These are phyloP conservation scores for Novumbra hubbsi DNA, from an alignment of 2,797 vertebrate species.

Conservation along the genomic window DNA sequence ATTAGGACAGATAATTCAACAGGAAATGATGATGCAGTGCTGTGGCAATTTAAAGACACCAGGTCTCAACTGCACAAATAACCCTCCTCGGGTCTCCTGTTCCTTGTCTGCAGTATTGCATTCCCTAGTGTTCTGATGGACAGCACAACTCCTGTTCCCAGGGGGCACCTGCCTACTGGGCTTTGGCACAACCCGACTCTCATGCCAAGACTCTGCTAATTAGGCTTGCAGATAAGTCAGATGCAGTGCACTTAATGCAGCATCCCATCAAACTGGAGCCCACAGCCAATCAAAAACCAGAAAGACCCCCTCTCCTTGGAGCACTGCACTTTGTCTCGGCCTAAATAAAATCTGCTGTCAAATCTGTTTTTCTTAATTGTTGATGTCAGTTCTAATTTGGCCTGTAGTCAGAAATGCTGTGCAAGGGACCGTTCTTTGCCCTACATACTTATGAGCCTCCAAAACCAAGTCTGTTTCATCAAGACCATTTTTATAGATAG, in stretches of 20 bases:
- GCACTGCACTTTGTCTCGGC: constrained; percentile 22
- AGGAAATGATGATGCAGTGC: background rate
- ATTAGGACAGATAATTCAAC: background rate
- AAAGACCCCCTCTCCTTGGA: constrained; percentile 50
- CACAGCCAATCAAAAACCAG: constrained; percentile 40
- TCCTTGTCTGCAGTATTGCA: constrained; percentile 36
- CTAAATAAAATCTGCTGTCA: constrained; percentile 43
- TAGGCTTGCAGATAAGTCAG: constrained; percentile 44
- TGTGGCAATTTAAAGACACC: constrained; percentile 23
- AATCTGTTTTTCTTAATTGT: constrained; percentile 47
- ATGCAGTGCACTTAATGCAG: constrained; percentile 23
- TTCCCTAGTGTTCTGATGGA: constrained; percentile 47
- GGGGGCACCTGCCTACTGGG: constrained; percentile 26
- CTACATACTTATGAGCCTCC: constrained; percentile 15
- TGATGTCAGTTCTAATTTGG: constrained; percentile 30
- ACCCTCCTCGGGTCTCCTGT: constrained; percentile 36
- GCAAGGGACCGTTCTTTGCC: constrained; percentile 46
- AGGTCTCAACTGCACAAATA: constrained; percentile 56
- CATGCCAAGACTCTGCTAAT: constrained; percentile 51
- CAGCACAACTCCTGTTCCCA: constrained; percentile 39
- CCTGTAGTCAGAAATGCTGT: constrained; percentile 25
- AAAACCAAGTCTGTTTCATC: background rate
- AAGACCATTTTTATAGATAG: constrained; percentile 12
- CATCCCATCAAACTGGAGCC: constrained; percentile 32
- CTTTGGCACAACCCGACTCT: constrained; percentile 19